A percentile compares a stretch with the other conserved stretches of the same genome.
Evolutionary conservation across 1,140 invertebrate species (phyloP).

Genomic region (Antheraea mylitta): DNA sequence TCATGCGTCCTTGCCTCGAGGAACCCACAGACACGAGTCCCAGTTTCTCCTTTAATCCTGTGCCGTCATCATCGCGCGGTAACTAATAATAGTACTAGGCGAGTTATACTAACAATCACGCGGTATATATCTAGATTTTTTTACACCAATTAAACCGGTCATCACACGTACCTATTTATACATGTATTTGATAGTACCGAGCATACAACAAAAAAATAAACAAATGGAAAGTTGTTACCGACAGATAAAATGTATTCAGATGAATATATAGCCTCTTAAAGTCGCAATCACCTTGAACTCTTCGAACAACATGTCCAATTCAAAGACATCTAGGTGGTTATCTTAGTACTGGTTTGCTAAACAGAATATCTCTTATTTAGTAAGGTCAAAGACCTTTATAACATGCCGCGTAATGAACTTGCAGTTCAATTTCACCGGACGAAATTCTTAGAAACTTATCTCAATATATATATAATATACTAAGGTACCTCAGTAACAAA

Average conservation of each 20-base stretch:
- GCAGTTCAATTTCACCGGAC: not conserved
- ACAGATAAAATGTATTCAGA: not conserved
- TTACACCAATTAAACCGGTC: not conserved
- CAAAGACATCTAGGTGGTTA: slow-evolving; percentile 31
- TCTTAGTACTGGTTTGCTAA: slow-evolving; percentile 32
- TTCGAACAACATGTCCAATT: slow-evolving; percentile 4
- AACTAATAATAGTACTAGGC: slow-evolving; percentile 65
- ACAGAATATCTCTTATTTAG: slow-evolving; percentile 20
- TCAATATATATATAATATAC: slow-evolving; percentile 22
- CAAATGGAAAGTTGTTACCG: not conserved
- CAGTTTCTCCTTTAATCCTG: slow-evolving; percentile 69
- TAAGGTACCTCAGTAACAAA: not conserved
- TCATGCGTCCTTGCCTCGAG: slow-evolving; percentile 71
- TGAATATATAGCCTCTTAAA: not conserved
- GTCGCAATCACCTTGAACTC: slow-evolving; percentile 38
- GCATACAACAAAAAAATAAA: not conserved
- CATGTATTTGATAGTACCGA: not conserved
- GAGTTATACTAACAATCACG: slow-evolving; percentile 28
- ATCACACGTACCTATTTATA: not conserved
- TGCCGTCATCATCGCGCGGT: slow-evolving; percentile 51
- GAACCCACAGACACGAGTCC: slow-evolving; percentile 61
- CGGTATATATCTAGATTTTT: not conserved
- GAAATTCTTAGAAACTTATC: not conserved
- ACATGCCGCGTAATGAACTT: not conserved
- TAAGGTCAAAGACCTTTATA: slow-evolving; percentile 37